Conservation (phyloP, 2,113 vertebrate species). For the Bothrops jararaca region DNA sequence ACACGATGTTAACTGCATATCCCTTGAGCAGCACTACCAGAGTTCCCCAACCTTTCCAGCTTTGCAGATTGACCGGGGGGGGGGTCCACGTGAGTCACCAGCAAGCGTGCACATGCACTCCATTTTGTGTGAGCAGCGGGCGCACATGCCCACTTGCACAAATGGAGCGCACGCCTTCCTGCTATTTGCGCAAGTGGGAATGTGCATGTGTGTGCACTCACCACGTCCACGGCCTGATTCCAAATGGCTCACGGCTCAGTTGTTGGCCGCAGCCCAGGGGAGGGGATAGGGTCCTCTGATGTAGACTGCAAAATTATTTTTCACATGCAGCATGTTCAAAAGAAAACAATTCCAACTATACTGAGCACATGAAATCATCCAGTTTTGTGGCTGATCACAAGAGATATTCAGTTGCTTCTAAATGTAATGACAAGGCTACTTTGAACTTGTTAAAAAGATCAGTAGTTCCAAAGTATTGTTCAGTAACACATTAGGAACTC, state of each 20-base stretch:
- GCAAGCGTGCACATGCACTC: neutral
- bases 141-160: neutral
- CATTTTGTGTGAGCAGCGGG: neutral
- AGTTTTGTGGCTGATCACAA: neutral
- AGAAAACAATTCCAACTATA: neutral
- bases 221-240: rapidly evolving
- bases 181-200: neutral
- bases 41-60: neutral
- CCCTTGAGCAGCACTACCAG: neutral
- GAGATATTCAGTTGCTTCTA: neutral
- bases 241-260: neutral
- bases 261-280: too few relatives aligned
- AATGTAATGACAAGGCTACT: neutral
- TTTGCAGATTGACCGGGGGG: neutral
- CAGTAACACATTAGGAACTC: neutral
- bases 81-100: neutral
- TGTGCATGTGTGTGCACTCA: rapidly evolving
- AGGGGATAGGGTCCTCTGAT: neutral
- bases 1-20: neutral
- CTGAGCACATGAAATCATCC: neutral
- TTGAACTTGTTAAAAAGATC: neutral
- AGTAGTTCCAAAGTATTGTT: neutral
- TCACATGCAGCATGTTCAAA: too few relatives aligned
- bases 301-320: neutral
- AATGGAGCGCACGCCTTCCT: neutral